Conservation (phyloP, 2,888 invertebrate genomes). For the Brenthis ino region DNA sequence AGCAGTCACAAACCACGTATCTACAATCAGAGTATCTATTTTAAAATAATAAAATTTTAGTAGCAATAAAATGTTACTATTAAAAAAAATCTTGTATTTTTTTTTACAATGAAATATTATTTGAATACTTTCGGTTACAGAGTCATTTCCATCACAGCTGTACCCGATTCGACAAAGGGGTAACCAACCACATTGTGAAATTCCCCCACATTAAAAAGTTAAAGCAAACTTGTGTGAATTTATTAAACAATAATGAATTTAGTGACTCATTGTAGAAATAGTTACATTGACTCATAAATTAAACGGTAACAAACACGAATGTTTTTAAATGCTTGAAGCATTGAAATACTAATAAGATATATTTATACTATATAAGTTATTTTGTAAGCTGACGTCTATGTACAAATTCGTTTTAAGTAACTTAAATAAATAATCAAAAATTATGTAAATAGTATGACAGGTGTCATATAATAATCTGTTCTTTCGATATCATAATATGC, state of each 20-base stretch:
- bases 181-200: not conserved
- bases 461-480: no score
- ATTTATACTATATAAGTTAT: not conserved
- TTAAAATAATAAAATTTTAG: no score
- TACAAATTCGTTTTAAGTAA: not conserved
- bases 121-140: not conserved
- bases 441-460: no score
- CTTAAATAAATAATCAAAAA: constrained; percentile 5
- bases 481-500: no score
- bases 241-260: constrained; percentile 4
- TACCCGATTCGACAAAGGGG: constrained; percentile 3
- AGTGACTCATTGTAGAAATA: constrained; percentile 14
- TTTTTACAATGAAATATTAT: not conserved
- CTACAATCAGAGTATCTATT: no score
- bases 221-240: not conserved
- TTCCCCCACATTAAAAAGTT: constrained; percentile 2
- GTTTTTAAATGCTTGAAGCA: not conserved
- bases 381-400: not conserved
- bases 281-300: not conserved
- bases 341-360: constrained; percentile 12
- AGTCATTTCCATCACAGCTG: constrained; percentile 5
- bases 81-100: not conserved
- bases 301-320: not conserved
- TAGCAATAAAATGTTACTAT: no score
- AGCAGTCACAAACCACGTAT: no score